These are phyloP conservation scores for Puffinus mauretanicus DNA, from an alignment of 2,113 vertebrate genomes.

Conservation along the genomic window DNA sequence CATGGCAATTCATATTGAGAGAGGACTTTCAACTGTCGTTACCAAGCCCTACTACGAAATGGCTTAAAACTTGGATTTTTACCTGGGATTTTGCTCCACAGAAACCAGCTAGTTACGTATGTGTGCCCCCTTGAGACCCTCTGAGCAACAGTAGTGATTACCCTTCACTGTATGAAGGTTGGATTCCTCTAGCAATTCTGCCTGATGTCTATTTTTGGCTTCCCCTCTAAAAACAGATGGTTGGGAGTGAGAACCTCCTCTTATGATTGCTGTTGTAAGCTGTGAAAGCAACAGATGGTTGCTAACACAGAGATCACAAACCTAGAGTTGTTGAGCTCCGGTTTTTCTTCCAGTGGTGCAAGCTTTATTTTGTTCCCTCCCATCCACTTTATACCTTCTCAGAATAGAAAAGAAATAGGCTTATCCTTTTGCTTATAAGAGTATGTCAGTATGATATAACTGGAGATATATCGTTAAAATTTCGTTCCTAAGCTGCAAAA, in stretches of 20 bases:
- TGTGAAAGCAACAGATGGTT: slow-evolving; percentile 69
- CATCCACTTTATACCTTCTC: background rate
- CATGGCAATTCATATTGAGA: background rate
- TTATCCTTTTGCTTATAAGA: background rate
- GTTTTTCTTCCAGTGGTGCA: slow-evolving; percentile 10
- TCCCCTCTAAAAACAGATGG: slow-evolving; percentile 72
- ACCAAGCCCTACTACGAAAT: background rate
- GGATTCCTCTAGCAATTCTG: slow-evolving; percentile 42
- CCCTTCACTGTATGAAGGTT: slow-evolving; percentile 40
- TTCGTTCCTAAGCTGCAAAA: background rate
- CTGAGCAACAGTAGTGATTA: background rate
- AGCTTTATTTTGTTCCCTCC: background rate
- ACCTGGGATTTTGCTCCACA: background rate
- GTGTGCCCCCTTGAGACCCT: background rate
- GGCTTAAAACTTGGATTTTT: background rate
- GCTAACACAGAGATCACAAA: slow-evolving; percentile 36
- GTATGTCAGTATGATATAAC: background rate
- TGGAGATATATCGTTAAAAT: background rate
- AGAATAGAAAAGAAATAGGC: background rate
- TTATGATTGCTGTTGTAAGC: slow-evolving; percentile 26
- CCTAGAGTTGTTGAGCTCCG: slow-evolving; percentile 12
- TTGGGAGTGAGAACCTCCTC: slow-evolving; percentile 55
- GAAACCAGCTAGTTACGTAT: background rate
- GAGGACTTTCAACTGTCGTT: background rate
- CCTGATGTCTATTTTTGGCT: slow-evolving; percentile 73